Evolutionary conservation across 2,113 vertebrate genomes (phyloP).

Genomic region (Melanotaenia duboulayi): DNA sequence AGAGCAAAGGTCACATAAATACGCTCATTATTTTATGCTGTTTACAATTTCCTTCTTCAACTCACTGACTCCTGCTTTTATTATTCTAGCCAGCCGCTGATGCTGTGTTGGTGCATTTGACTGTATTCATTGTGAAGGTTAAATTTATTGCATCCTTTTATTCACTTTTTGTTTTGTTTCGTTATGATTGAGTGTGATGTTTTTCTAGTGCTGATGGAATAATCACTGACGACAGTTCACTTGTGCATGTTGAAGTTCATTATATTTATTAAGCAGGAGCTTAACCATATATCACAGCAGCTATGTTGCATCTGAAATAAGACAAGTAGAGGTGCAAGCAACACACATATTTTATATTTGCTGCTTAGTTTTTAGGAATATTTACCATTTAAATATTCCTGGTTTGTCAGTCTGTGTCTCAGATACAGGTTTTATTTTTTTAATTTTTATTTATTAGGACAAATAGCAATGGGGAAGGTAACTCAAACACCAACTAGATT

Average conservation of each 20-base stretch:
- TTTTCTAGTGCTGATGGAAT: conserved; percentile 5
- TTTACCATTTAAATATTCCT: too few relatives aligned
- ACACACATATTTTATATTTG: background rate
- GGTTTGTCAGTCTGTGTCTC: too few relatives aligned
- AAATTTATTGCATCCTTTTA: background rate
- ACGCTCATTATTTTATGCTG: background rate
- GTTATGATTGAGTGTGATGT: background rate
- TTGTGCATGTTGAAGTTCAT: conserved; percentile 7
- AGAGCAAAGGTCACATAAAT: background rate
- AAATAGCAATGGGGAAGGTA: too few relatives aligned
- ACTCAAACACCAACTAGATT: too few relatives aligned
- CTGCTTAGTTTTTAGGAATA: too few relatives aligned
- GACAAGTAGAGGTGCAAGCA: conserved; percentile 4
- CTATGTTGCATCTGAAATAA: background rate
- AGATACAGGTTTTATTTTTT: too few relatives aligned
- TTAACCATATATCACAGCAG: background rate
- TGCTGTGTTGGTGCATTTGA: background rate
- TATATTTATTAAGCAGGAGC: background rate
- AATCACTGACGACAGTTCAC: background rate
- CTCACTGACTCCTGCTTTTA: background rate
- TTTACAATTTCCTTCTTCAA: background rate
- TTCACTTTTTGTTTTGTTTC: background rate
- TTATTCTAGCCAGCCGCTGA: background rate
- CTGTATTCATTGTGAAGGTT: background rate
- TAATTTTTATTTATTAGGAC: too few relatives aligned